Evolutionary conservation across 2,888 invertebrate species (phyloP).

Genomic region (Tiliacea citrago): DNA sequence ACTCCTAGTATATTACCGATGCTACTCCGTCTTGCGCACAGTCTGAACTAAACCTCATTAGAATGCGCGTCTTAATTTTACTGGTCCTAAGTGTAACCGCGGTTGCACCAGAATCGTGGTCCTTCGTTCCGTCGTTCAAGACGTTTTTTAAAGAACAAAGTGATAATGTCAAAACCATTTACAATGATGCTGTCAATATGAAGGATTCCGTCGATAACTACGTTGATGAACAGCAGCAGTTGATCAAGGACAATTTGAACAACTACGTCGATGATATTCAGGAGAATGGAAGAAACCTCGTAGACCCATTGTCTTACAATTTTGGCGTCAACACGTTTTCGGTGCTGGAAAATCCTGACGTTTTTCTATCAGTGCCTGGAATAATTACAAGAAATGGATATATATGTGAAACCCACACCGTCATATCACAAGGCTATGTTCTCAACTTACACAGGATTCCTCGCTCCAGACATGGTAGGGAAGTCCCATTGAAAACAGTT

Average conservation of each 20-base stretch:
- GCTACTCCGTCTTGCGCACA: conserved; percentile 59
- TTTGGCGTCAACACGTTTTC: conserved; percentile 71
- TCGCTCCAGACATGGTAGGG: conserved; percentile 79
- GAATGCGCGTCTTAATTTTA: conserved; percentile 66
- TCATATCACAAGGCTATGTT: conserved; percentile 95
- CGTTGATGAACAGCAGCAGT: conserved; percentile 77
- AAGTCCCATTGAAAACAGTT: conserved; percentile 82
- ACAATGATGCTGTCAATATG: conserved; percentile 69
- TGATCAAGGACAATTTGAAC: conserved; percentile 75
- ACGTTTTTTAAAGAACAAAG: conserved; percentile 67
- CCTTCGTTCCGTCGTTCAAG: conserved; percentile 59
- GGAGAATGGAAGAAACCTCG: conserved; percentile 73
- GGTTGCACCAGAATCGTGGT: conserved; percentile 60
- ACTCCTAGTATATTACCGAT: conserved; percentile 65
- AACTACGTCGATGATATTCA: conserved; percentile 77
- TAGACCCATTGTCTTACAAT: conserved; percentile 75
- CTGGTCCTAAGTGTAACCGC: conserved; percentile 51
- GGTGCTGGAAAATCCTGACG: conserved; percentile 78
- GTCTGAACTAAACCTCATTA: conserved; percentile 54
- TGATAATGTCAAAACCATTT: conserved; percentile 74
- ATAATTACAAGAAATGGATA: conserved; percentile 91
- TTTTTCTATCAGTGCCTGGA: conserved; percentile 80
- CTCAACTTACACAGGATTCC: conserved; percentile 95
- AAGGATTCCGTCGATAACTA: conserved; percentile 77
- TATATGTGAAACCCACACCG: conserved; percentile 92